phyloP scores from a whole-genome alignment of 2,888 invertebrate genomes.

The Rambutsinella grinnellia region DNA sequence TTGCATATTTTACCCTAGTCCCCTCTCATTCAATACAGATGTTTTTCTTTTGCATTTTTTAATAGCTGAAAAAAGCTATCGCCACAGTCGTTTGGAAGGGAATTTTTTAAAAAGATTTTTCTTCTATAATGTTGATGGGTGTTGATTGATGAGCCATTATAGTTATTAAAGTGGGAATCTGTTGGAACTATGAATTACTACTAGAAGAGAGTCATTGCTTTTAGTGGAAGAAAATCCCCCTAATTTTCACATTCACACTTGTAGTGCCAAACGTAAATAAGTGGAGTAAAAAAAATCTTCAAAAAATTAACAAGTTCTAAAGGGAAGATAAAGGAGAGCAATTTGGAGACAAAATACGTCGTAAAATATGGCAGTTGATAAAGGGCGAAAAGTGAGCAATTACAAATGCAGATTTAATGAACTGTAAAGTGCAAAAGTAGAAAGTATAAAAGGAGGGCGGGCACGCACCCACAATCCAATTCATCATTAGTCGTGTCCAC shows the following conservation, averaged over 20 bases:
- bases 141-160: slow-evolving; percentile 58
- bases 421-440: not conserved
- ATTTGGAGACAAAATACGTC: too few relatives aligned
- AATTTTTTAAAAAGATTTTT: slow-evolving; percentile 17
- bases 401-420: not conserved
- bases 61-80: not conserved
- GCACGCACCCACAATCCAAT: not conserved
- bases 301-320: too few relatives aligned
- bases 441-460: not conserved
- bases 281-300: too few relatives aligned
- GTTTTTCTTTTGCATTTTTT: slow-evolving; percentile 11
- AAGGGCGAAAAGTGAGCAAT: not conserved
- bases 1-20: slow-evolving; percentile 11
- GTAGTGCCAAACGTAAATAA: too few relatives aligned
- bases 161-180: slow-evolving; percentile 43
- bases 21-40: not conserved
- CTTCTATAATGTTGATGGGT: slow-evolving; percentile 27
- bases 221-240: not conserved
- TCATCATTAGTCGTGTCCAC: not conserved
- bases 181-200: not conserved
- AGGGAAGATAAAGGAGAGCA: too few relatives aligned
- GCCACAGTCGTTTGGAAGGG: not conserved
- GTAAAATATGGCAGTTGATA: not conserved
- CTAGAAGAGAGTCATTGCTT: not conserved
- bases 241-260: not conserved